Evolutionary conservation across 2,888 invertebrate species (phyloP), one percentile per base, ranked within the genome.

Genomic region (Yponomeuta malinellus): DNA sequence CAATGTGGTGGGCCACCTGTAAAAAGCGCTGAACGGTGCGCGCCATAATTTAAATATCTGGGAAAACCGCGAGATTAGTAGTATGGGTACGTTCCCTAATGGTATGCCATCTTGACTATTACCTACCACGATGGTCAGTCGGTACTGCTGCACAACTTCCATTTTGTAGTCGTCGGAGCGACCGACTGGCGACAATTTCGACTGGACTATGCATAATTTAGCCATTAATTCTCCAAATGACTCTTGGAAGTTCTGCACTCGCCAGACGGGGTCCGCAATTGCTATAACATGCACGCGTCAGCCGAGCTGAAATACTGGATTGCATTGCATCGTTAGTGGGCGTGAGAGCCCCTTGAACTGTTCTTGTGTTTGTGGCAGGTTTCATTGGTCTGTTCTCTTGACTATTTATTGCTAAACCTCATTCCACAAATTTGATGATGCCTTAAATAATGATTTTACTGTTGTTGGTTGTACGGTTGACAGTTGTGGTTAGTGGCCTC

Each of bases 191-290:
- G 85, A 87, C 90, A 85, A 87, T 89, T 88, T 84, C 86, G 86
- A 88, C 82, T 85, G 83, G 82, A 82, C 86, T 87, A 86, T 90
- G 88, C 87, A 90, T 90, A 90, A 91, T 89, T 88, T 84, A 85
- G 74, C 86, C 87, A 90, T 90, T 90, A 90, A 90, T 90, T 87
- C 83, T 85, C 83, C 78, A 88, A 90, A 90, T 88, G 81, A 86
- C 87, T 87, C 86, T 85, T 86, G 81, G 83, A 87, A 88, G 84
- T 88, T 85, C 86, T 88, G 78, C 75, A 80, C 79, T 79, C 78
- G 82, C 84, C 84, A 86, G 85, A 85, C 87, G 81, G 78, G 78
- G 81, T 80, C 85, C 87, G 86, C 87, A 87, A 83, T 79, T 77
- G 78, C 77, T 80, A 80, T 84, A 83, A 83, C 84, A 85, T 83